Conservation (phyloP, 37 sponge, comb jelly and placozoan species). For the Aphrocallistes beatrix region DNA sequence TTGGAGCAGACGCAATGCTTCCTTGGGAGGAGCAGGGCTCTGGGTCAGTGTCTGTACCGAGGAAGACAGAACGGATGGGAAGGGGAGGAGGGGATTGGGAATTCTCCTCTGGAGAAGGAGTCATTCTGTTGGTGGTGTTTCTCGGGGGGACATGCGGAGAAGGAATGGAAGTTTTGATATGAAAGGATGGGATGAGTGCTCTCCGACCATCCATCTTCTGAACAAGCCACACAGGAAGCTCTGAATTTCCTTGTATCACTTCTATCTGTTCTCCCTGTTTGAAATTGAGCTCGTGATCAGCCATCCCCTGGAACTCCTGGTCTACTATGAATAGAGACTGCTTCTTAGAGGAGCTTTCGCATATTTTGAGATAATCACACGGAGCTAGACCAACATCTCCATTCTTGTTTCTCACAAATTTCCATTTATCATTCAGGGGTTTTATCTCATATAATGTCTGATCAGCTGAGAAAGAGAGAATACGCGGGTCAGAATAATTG, state of each 20-base stretch:
- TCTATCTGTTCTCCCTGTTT: background rate
- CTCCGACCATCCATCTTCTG: background rate
- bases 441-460: background rate
- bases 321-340: background rate
- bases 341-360: background rate
- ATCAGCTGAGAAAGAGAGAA: background rate
- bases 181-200: background rate
- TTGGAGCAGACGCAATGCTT: no score
- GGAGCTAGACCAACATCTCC: background rate
- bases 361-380: background rate
- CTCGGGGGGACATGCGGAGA: background rate
- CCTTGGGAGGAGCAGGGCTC: no score
- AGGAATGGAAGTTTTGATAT: background rate
- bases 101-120: background rate
- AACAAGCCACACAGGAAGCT: background rate
- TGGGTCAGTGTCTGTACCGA: background rate
- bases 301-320: background rate
- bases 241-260: background rate
- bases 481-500: background rate
- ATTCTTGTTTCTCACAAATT: background rate
- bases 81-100: background rate
- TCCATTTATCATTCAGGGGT: background rate
- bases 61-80: background rate
- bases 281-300: background rate
- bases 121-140: background rate